phyloP scores from a whole-genome alignment of 2,888 invertebrate genomes.

The Hipparchia semele region DNA sequence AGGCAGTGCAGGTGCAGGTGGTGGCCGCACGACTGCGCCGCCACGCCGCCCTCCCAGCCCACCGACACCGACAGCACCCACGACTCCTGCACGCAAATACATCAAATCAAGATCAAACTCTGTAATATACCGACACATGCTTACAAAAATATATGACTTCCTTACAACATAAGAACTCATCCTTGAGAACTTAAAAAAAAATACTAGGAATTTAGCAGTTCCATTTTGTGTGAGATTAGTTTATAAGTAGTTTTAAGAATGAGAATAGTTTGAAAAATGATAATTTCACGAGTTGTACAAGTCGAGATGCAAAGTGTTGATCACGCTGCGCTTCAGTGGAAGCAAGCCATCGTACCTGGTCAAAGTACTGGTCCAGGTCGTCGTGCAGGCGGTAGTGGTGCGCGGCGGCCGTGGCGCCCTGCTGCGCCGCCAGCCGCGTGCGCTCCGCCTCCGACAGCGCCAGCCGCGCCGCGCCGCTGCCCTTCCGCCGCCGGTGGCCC shows the following conservation, averaged over 20 bases:
- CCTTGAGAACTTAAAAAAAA: no score
- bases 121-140: no score
- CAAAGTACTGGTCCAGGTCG: slow-evolving; percentile 90
- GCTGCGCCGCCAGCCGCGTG: slow-evolving; percentile 70
- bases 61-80: slow-evolving; percentile 90
- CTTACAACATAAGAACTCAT: no score
- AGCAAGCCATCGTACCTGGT: slow-evolving; percentile 73
- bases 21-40: slow-evolving; percentile 98
- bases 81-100: slow-evolving; percentile 80
- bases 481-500: slow-evolving; percentile 85
- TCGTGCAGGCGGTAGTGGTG: slow-evolving; percentile 91
- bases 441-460: slow-evolving; percentile 80
- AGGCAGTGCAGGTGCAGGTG: slow-evolving; percentile 97
- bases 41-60: slow-evolving; percentile 96
- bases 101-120: no score
- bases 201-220: no score
- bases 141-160: no score
- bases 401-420: slow-evolving; percentile 86
- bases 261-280: no score
- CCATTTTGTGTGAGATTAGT: no score
- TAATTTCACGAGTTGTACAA: no score
- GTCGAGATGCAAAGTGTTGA: no score
- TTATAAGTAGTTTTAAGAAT: no score
- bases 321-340: no score
- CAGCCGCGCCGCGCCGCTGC: slow-evolving; percentile 67